Evolutionary conservation across 2,888 invertebrate species (phyloP).

Genomic region (Boloria selene): DNA sequence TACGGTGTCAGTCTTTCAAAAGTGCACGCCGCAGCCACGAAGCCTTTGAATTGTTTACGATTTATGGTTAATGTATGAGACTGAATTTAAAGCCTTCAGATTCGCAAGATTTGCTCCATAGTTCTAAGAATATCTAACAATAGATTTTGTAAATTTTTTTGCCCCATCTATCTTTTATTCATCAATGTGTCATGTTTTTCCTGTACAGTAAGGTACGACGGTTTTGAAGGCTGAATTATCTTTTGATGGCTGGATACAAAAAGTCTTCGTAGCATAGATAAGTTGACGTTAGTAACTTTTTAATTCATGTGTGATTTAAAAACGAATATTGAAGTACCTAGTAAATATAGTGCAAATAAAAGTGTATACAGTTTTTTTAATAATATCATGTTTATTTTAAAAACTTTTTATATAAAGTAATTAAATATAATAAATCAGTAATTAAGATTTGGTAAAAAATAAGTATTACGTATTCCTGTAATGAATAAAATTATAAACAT

Average conservation of each 20-base stretch:
- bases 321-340: not conserved
- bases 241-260: conserved; percentile 12
- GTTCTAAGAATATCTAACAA: conserved; percentile 15
- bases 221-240: conserved; percentile 10
- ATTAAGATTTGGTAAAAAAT: too few species aligned
- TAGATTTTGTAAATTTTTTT: conserved; percentile 16
- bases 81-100: conserved; percentile 26
- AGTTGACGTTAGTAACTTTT: conserved; percentile 12
- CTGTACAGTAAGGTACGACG: conserved; percentile 30
- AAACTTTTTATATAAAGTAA: too few species aligned
- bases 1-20: conserved; percentile 26
- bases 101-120: not conserved
- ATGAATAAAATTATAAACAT: too few species aligned
- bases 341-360: not conserved
- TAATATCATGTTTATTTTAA: too few species aligned
- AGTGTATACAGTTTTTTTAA: too few species aligned
- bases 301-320: not conserved
- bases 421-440: too few species aligned
- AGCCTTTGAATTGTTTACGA: conserved; percentile 27
- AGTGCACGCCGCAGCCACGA: conserved; percentile 16
- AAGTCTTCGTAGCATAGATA: not conserved
- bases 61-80: conserved; percentile 35
- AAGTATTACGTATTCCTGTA: too few species aligned
- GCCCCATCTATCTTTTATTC: conserved; percentile 30
- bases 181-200: conserved; percentile 32